Base-by-base conservation (phyloP, 2,113 vertebrate species). In the Copsychus sechellarum region DNA sequence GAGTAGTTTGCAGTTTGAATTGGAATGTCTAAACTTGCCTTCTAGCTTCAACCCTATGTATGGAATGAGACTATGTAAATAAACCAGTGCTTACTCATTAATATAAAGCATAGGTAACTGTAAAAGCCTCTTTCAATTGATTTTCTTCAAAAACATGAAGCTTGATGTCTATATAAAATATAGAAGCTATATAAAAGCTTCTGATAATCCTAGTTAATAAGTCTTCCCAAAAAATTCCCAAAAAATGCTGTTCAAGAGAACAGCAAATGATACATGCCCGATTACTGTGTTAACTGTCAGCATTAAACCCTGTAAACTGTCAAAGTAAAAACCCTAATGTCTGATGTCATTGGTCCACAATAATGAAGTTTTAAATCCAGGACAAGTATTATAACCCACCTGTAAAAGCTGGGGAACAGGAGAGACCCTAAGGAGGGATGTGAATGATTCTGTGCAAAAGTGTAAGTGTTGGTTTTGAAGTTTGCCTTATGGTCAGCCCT, bases 161-260 rank as follows among this genome's bases (percentile, higher is more conserved):
- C 38, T 86, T 72, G 50, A 86, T 91, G 45, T n/a, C 54, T 83
- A 58, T 88, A 86, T 62, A 73, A 90, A 94, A 86, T 51, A 51
- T 28, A 17, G 50, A 51, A 28, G 33, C 54, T 86, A 54, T 88
- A 82, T 62, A 73, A 88, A 94, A 86, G 33, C 76, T 88, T 92
- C 54, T 92, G 62, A 80, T 93, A 92, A 86, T 90, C 45, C n/a
- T 77, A 42, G 50, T 90, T 85, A 95, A 45, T 77, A 94, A 90
- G 66, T 69, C n/a, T 72, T 80, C 1, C 38, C 74, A 54, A 91
- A 83, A 61, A 54, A 21, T 4, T 80, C 1, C 38, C 74, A 54
- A 91, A 83, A 61, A 54, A 21, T 4, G n/a, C n/a, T n/a, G n/a
- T n/a, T n/a, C 21, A 14, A n/a, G 40, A 76, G 53, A 69, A n/a